Conservation (phyloP, 1,140 invertebrate genomes). For the Platyscapa corneri region DNA sequence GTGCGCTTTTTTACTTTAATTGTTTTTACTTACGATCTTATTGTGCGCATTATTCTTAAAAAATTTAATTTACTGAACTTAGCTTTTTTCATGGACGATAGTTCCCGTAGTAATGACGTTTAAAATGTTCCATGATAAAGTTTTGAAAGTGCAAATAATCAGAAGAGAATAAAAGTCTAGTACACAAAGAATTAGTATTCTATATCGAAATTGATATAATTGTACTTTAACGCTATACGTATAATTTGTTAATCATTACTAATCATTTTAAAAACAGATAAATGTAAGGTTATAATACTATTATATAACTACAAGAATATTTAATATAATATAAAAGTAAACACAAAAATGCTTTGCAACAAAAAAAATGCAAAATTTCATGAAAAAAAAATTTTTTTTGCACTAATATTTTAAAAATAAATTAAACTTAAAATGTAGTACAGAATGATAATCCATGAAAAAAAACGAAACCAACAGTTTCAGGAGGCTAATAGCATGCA, state of each 20-base stretch:
- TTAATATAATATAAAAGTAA: background rate
- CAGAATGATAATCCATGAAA: background rate
- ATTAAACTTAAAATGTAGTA: slow-evolving; percentile 1
- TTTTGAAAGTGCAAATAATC: slow-evolving; percentile 29
- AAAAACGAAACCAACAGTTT: slow-evolving; percentile 13
- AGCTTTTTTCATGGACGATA: background rate
- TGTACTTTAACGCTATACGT: slow-evolving; percentile 10
- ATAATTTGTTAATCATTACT: background rate
- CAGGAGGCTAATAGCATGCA: slow-evolving; percentile 1
- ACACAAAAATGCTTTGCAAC: background rate
- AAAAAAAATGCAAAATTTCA: background rate
- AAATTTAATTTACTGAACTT: slow-evolving; percentile 41
- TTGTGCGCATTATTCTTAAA: slow-evolving; percentile 70
- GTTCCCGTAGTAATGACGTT: background rate
- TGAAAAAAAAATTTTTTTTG: background rate
- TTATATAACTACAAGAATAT: background rate
- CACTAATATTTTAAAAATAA: background rate
- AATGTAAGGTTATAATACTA: background rate
- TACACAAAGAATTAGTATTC: slow-evolving; percentile 65
- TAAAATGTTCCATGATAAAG: background rate
- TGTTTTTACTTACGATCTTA: slow-evolving; percentile 76
- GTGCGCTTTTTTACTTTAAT: slow-evolving; percentile 75
- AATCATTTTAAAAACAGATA: background rate
- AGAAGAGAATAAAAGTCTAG: slow-evolving; percentile 22
- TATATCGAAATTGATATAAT: slow-evolving; percentile 69